Evolutionary conservation across 2,113 vertebrate species (phyloP).

Genomic region (Chionomys nivalis): DNA sequence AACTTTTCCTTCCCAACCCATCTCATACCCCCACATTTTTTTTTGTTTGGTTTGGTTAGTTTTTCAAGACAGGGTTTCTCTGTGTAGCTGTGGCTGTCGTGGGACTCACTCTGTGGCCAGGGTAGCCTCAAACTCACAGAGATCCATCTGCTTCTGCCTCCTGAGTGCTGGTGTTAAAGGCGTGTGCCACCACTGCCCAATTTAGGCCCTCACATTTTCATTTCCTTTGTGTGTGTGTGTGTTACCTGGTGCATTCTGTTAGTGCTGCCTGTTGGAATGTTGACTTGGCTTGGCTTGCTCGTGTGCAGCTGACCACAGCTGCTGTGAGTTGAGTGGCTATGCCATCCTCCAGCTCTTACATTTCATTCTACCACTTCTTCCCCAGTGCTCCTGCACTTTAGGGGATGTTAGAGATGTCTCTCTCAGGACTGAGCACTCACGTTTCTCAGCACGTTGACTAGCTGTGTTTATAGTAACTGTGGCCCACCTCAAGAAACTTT

Average conservation of each 20-base stretch:
- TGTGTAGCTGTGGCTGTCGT: too few species aligned
- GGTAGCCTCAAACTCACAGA: too few species aligned
- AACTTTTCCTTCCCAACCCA: background rate
- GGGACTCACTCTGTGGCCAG: too few species aligned
- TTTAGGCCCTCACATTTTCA: background rate
- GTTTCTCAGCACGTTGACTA: background rate
- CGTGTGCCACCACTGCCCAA: too few species aligned
- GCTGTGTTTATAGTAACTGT: background rate
- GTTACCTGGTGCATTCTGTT: background rate
- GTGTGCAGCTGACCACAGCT: background rate
- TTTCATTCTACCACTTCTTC: background rate
- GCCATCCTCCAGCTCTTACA: background rate
- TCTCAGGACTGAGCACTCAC: too few species aligned
- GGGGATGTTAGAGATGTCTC: background rate
- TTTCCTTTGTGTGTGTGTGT: background rate
- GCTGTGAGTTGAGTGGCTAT: background rate
- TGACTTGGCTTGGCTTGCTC: background rate
- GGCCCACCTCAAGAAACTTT: background rate
- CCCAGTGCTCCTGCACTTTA: background rate
- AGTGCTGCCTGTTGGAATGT: background rate
- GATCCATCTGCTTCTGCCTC: too few species aligned
- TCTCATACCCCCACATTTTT: background rate
- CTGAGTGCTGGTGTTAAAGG: too few species aligned
- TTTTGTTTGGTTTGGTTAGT: too few species aligned
- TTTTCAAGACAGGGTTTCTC: too few species aligned